phyloP scores from a whole-genome alignment of 2,797 vertebrate species.

The Eleutherodactylus coqui region DNA sequence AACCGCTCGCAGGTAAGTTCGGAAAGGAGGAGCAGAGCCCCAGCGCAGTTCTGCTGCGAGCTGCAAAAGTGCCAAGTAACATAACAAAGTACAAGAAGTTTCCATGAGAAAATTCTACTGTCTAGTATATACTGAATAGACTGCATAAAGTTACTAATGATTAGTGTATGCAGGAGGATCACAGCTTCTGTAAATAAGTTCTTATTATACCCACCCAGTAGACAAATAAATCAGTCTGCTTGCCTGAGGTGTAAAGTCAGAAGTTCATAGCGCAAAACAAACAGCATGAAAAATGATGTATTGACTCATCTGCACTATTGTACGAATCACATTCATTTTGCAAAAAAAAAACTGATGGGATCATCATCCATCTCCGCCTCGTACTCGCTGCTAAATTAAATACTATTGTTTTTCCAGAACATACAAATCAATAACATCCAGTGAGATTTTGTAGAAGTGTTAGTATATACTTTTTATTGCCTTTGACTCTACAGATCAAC shows the following conservation, averaged over 20 bases:
- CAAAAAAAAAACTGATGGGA: not conserved
- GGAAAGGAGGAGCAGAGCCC: not conserved
- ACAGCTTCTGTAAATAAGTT: conserved; percentile 30
- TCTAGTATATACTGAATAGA: not conserved
- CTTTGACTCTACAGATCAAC: too few species aligned
- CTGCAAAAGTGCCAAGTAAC: not conserved
- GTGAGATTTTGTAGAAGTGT: not conserved
- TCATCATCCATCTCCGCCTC: not conserved
- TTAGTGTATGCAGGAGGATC: conserved; percentile 25
- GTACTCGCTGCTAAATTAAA: conserved; percentile 8
- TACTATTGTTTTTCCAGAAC: not conserved
- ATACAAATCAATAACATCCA: not conserved
- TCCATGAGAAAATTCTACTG: not conserved
- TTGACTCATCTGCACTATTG: conserved; percentile 4
- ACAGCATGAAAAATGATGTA: conserved; percentile 21
- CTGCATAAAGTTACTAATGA: conserved; percentile 3
- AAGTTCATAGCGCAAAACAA: conserved; percentile 27
- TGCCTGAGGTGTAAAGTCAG: conserved; percentile 42
- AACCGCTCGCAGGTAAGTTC: not conserved
- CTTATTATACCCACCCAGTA: conserved; percentile 41
- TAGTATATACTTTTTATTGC: not conserved
- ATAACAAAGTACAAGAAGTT: not conserved
- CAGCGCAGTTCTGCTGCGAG: not conserved
- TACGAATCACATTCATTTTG: not conserved
- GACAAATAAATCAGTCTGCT: conserved; percentile 56